Conservation (phyloP, 2,797 vertebrate genomes). For the Chiroxiphia lanceolata region DNA sequence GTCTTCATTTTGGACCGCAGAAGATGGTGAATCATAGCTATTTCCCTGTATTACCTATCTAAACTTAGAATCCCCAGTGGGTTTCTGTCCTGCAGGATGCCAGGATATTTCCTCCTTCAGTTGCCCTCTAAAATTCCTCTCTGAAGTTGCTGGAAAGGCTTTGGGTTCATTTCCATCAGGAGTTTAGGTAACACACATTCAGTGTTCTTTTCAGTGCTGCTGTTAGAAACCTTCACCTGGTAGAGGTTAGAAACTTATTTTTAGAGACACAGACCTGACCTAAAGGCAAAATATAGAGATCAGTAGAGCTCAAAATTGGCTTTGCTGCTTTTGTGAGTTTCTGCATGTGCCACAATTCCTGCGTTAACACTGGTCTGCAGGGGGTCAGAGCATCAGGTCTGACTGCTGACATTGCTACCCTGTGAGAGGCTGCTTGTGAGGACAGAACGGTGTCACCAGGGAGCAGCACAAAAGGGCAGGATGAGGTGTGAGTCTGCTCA, state of each 20-base stretch:
- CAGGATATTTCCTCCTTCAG: background rate
- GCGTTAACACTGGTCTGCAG: accelerated
- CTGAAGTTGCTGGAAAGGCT: background rate
- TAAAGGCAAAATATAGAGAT: conserved; percentile 58
- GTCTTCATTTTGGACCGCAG: background rate
- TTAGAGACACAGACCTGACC: conserved; percentile 37
- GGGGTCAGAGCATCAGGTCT: background rate
- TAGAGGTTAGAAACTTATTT: conserved; percentile 49
- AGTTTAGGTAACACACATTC: background rate
- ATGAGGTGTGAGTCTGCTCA: accelerated
- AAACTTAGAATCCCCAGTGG: background rate
- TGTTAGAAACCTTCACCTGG: background rate
- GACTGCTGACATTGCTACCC: accelerated
- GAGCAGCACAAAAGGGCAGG: background rate
- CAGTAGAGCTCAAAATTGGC: conserved; percentile 42
- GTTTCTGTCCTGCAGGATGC: background rate
- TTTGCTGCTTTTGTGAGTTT: conserved; percentile 24
- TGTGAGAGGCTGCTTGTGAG: accelerated
- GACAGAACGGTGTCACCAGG: accelerated
- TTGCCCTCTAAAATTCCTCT: conserved; percentile 1
- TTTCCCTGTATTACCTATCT: background rate
- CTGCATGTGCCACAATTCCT: background rate
- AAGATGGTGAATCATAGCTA: background rate
- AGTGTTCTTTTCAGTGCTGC: background rate
- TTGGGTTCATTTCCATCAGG: background rate